A percentile compares a stretch with the other conserved stretches of the same genome.
Conservation (phyloP, 2,797 vertebrate genomes). For the Etheostoma nigrum region DNA sequence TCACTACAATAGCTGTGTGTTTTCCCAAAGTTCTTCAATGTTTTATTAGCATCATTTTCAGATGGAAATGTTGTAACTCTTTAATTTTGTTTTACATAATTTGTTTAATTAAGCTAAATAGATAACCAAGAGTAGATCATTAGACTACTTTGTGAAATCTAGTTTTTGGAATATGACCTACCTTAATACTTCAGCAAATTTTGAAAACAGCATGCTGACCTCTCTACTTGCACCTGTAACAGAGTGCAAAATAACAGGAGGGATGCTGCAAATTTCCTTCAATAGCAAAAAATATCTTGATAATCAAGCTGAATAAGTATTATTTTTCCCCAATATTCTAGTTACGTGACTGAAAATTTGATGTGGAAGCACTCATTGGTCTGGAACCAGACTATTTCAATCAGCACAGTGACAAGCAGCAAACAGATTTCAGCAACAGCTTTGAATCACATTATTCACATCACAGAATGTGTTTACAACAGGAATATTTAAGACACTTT, state of each 20-base stretch:
- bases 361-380: not conserved
- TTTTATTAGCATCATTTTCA: slow-evolving; percentile 7
- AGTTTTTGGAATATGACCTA: slow-evolving; percentile 40
- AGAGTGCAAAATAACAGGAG: slow-evolving; percentile 6
- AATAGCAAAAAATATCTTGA: not conserved
- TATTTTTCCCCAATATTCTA: not conserved
- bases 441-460: not conserved
- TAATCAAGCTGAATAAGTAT: not conserved
- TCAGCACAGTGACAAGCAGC: not conserved
- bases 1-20: not conserved
- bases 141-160: not conserved
- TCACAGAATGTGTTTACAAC: not conserved
- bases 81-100: not conserved
- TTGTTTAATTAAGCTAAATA: not conserved
- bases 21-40: not conserved
- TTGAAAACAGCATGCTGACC: slow-evolving; percentile 66
- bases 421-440: not conserved
- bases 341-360: not conserved
- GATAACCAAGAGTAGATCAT: not conserved
- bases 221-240: slow-evolving; percentile 67
- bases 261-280: not conserved
- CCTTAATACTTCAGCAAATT: slow-evolving; percentile 78
- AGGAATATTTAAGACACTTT: not conserved
- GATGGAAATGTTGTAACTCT: not conserved
- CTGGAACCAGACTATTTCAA: not conserved